Base-by-base conservation (phyloP, 2,113 vertebrate genomes). In the Tinamus guttatus region DNA sequence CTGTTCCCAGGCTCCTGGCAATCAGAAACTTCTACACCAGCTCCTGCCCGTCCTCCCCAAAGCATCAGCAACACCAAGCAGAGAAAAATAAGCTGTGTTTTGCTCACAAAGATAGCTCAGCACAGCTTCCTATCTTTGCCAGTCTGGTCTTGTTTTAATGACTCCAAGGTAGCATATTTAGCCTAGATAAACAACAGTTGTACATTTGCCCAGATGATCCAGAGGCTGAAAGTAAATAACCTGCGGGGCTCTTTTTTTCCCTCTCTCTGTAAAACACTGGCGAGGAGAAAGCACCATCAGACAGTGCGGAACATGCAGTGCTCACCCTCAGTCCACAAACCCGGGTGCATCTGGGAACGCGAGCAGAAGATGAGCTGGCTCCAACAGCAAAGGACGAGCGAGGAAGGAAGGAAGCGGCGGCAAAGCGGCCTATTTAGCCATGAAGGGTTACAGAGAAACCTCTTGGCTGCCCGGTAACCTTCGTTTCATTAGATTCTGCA, bases 331-430 rank as follows among this genome's bases (percentile, higher is more conserved):
- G 51, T 20, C 51, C 34, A 9, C 51, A 59, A 11, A 32, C 64
- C 60, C 9, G 24, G 12, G 18, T 18, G 28, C 36, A 54, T 20
- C 51, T 15, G 51, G 52, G 18, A 54, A 18, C 32, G 16, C 36
- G 2, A 2, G 36, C 67, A 28, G 40, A 13, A 38, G n/a, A 4
- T 5, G 11, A 32, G 34, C 40, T 0, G 11, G 11, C 15, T 10
- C 60, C 36, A 36, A 5, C 32, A 20, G 30, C 59, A n/a, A 20
- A 9, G 60, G 41, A 51, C 51, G 13, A 20, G 6, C 32, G 10
- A 8, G 27, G 30, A 20, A 12, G 34, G 38, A 18, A 1, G 7
- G 22, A 20, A 21, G 5, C 1, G 1, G 25, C 59, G 9, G 34
- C 59, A 10, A 32, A 34, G 28, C 12, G 19, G 32, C 36, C 34